Percentiles rank a stretch among this genome's conserved stretches.
Conservation (phyloP, 2,797 vertebrate species). For the Dipus sagitta region DNA sequence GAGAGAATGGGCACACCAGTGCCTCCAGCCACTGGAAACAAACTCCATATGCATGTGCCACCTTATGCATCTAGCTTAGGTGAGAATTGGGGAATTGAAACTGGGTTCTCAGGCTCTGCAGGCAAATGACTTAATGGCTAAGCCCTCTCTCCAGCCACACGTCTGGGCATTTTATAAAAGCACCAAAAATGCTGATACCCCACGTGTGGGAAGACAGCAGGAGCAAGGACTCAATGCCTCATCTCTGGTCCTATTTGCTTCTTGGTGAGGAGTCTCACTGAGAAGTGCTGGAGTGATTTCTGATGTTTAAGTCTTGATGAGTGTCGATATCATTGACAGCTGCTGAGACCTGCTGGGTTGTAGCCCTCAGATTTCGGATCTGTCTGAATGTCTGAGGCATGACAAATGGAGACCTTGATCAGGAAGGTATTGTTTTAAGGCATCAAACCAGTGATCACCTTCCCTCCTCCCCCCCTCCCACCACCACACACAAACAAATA, state of each 20-base stretch:
- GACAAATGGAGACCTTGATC: neutral
- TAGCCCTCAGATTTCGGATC: neutral
- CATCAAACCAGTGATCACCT: neutral
- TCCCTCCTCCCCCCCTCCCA: rapidly evolving
- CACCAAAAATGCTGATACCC: neutral
- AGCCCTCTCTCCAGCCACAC: too few species aligned
- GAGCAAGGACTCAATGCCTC: rapidly evolving
- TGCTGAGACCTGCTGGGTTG: neutral
- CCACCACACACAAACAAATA: neutral
- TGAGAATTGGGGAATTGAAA: too few species aligned
- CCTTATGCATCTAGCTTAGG: too few species aligned
- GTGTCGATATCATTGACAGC: neutral
- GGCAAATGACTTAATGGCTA: too few species aligned
- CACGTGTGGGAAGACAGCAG: too few species aligned
- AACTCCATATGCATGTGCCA: too few species aligned
- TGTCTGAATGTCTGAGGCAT: neutral
- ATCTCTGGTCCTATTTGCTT: neutral
- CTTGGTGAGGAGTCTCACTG: neutral
- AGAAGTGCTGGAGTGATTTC: rapidly evolving
- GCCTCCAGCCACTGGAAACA: too few species aligned
- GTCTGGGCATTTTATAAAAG: neutral
- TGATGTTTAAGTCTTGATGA: neutral
- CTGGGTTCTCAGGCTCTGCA: too few species aligned
- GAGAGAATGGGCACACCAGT: too few species aligned
- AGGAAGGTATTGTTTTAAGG: neutral